phyloP scores from a whole-genome alignment of 2,888 invertebrate species.

The Epistrophella euchroma region DNA sequence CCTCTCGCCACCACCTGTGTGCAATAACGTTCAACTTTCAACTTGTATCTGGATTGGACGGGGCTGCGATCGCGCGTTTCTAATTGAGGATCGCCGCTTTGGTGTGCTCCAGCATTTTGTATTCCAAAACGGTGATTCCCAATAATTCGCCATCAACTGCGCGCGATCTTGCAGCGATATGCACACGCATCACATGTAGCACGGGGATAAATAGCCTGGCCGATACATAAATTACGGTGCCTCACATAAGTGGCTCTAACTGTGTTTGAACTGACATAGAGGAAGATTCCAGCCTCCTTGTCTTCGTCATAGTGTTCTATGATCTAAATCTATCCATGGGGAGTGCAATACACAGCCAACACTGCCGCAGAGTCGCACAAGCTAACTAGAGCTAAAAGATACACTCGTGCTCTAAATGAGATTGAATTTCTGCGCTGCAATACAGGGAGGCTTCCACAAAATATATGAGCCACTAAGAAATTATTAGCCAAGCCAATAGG shows the following conservation, averaged over 20 bases:
- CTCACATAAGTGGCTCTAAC: slow-evolving; percentile 74
- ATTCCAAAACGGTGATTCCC: slow-evolving; percentile 71
- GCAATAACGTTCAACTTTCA: slow-evolving; percentile 63
- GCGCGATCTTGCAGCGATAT: slow-evolving; percentile 50
- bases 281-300: slow-evolving; percentile 67
- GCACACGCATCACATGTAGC: slow-evolving; percentile 68
- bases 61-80: slow-evolving; percentile 43
- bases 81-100: slow-evolving; percentile 49
- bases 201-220: slow-evolving; percentile 68
- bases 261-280: slow-evolving; percentile 71
- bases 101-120: slow-evolving; percentile 37
- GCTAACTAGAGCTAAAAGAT: slow-evolving; percentile 42
- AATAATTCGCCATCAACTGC: slow-evolving; percentile 60
- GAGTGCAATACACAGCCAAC: slow-evolving; percentile 8
- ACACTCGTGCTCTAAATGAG: slow-evolving; percentile 67
- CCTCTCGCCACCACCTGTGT: slow-evolving; percentile 64
- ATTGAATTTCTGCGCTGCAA: slow-evolving; percentile 60
- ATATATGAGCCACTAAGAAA: slow-evolving; percentile 70
- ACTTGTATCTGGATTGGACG: slow-evolving; percentile 55
- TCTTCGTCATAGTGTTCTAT: slow-evolving; percentile 30
- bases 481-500: slow-evolving; percentile 74
- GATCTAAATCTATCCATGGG: slow-evolving; percentile 50
- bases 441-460: slow-evolving; percentile 48
- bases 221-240: slow-evolving; percentile 71
- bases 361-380: neutral